Conservation (phyloP, 2,113 vertebrate genomes). For the Anarrhichthys ocellatus region DNA sequence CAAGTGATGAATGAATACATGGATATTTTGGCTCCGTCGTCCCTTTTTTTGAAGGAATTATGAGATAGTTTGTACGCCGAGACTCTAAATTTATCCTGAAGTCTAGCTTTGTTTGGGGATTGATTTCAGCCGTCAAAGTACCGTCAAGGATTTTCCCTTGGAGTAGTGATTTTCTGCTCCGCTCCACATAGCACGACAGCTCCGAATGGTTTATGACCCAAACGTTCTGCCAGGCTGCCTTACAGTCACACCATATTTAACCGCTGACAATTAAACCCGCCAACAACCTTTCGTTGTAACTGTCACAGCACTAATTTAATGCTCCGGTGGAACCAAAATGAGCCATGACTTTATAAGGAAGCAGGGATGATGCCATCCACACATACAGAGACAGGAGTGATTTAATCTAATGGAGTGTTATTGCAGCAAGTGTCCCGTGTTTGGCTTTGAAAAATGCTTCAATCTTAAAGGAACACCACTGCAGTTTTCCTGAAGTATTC, state of each 20-base stretch:
- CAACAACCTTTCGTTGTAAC: slow-evolving; percentile 58
- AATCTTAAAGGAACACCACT: background rate
- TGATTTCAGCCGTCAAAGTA: slow-evolving; percentile 54
- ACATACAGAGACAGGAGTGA: background rate
- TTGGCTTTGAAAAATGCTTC: background rate
- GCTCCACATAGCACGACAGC: slow-evolving; percentile 48
- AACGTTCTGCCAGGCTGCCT: slow-evolving; percentile 49
- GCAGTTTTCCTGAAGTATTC: background rate
- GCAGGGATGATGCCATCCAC: slow-evolving; percentile 2
- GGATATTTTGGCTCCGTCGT: background rate
- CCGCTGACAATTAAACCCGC: slow-evolving; percentile 67
- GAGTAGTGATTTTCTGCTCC: slow-evolving; percentile 57
- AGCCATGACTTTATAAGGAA: slow-evolving; percentile 52
- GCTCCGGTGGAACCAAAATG: slow-evolving; percentile 51
- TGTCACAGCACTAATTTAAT: slow-evolving; percentile 68
- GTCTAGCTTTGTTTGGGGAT: slow-evolving; percentile 50
- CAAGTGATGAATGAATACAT: slow-evolving; percentile 13
- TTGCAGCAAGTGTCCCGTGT: background rate
- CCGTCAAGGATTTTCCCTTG: slow-evolving; percentile 54
- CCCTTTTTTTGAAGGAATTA: background rate
- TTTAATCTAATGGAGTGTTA: slow-evolving; percentile 4
- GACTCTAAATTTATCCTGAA: slow-evolving; percentile 46
- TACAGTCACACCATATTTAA: slow-evolving; percentile 68
- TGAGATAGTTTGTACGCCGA: slow-evolving; percentile 21
- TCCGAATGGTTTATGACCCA: slow-evolving; percentile 59